phyloP scores from a whole-genome alignment of 2,113 vertebrate species.

The Tetrax tetrax region DNA sequence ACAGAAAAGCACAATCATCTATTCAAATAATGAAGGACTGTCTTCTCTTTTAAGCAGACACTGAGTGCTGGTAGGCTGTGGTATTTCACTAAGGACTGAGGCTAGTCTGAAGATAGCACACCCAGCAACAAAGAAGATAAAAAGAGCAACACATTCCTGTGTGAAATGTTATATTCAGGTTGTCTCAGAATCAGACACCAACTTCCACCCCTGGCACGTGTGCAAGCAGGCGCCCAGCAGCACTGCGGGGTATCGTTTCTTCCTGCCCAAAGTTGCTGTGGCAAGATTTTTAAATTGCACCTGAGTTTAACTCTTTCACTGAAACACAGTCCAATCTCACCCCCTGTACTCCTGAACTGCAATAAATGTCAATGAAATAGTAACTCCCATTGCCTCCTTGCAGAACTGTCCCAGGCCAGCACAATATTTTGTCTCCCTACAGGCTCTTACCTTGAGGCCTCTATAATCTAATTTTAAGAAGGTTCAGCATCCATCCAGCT shows the following conservation, averaged over 20 bases:
- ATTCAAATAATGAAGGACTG: neutral
- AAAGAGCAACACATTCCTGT: neutral
- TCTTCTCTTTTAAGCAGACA: neutral
- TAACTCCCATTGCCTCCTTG: neutral
- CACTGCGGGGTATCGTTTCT: fast-evolving
- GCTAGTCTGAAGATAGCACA: neutral
- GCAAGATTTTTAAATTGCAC: neutral
- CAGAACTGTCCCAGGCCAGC: neutral
- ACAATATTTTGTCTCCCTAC: neutral
- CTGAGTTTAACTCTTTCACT: neutral
- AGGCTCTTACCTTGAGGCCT: neutral
- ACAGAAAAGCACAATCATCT: neutral
- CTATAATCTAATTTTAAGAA: neutral
- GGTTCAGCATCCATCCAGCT: neutral
- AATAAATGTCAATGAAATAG: neutral
- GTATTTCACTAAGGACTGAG: neutral
- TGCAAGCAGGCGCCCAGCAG: fast-evolving
- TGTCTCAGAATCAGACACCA: neutral
- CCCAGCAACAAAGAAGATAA: neutral
- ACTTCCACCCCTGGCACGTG: fast-evolving
- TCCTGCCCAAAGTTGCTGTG: neutral
- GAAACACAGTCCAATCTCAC: neutral
- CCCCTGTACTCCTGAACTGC: neutral
- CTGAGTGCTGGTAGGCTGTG: neutral
- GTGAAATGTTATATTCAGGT: neutral